Conservation (phyloP, 2,888 invertebrate species). For the Hirtodrosophila cameraria region DNA sequence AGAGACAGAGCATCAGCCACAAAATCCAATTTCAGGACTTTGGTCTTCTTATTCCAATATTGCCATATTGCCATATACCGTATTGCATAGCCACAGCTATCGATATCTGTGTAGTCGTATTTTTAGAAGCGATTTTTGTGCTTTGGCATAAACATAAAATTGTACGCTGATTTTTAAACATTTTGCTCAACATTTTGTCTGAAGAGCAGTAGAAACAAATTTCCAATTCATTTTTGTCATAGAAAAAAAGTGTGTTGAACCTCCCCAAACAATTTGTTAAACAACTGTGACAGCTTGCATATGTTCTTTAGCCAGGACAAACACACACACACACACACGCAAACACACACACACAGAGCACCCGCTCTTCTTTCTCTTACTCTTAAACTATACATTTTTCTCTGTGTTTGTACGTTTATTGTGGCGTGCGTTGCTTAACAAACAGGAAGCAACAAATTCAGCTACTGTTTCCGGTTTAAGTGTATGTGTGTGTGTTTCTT, state of each 20-base stretch:
- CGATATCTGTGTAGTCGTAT: slow-evolving; percentile 1
- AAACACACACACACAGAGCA: slow-evolving; percentile 6
- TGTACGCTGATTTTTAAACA: slow-evolving; percentile 25
- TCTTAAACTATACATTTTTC: slow-evolving; percentile 23
- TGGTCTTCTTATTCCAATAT: slow-evolving; percentile 13
- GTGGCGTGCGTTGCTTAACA: slow-evolving; percentile 78
- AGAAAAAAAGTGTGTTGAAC: slow-evolving; percentile 23
- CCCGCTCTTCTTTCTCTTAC: slow-evolving; percentile 4
- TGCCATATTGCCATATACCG: slow-evolving; percentile 7
- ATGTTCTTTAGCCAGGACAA: slow-evolving; percentile 64
- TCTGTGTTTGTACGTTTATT: slow-evolving; percentile 61
- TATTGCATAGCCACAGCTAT: neutral
- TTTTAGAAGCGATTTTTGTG: slow-evolving; percentile 8
- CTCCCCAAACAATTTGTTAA: slow-evolving; percentile 75
- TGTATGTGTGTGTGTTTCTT: slow-evolving; percentile 36
- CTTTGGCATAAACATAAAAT: slow-evolving; percentile 31
- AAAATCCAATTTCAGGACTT: slow-evolving; percentile 31
- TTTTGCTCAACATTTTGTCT: slow-evolving; percentile 19
- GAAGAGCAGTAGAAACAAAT: slow-evolving; percentile 27
- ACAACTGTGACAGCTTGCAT: slow-evolving; percentile 80
- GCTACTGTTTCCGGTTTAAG: slow-evolving; percentile 72
- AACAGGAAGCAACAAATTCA: slow-evolving; percentile 80
- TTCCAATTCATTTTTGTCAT: slow-evolving; percentile 31
- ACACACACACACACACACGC: slow-evolving; percentile 17
- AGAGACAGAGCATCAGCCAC: too few species aligned